Evolutionary conservation across 1,140 invertebrate genomes (phyloP).

Genomic region (Achroia grisella): DNA sequence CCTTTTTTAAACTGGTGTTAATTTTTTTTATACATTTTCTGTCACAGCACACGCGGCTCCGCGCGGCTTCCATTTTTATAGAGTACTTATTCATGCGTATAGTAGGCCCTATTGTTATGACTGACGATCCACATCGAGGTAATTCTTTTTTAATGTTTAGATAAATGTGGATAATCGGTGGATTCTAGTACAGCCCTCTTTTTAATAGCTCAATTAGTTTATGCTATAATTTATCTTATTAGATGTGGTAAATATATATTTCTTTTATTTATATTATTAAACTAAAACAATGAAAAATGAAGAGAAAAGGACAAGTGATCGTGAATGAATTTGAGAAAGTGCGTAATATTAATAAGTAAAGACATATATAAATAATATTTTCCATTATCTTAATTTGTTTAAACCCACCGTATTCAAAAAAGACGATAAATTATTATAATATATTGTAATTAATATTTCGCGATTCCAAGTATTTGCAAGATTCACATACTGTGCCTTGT

Average conservation of each 20-base stretch:
- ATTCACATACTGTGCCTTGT: too few species aligned
- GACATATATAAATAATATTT: too few species aligned
- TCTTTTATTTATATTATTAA: too few species aligned
- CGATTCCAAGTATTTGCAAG: too few species aligned
- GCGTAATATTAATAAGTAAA: too few species aligned
- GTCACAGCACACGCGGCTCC: conserved; percentile 53
- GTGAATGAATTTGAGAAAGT: too few species aligned
- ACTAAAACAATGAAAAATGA: too few species aligned
- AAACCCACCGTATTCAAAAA: too few species aligned
- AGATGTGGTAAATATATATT: neutral
- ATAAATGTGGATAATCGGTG: conserved; percentile 53
- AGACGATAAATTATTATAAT: too few species aligned
- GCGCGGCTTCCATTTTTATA: conserved; percentile 50
- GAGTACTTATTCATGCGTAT: conserved; percentile 47
- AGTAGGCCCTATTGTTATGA: conserved; percentile 36
- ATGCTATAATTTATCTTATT: neutral
- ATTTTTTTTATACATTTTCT: conserved; percentile 57
- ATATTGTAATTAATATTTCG: too few species aligned
- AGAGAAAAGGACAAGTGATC: too few species aligned
- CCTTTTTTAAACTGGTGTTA: conserved; percentile 61
- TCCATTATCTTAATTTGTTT: too few species aligned
- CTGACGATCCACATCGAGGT: conserved; percentile 33
- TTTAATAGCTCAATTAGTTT: conserved; percentile 24
- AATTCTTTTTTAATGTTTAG: conserved; percentile 61
- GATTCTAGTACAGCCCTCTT: conserved; percentile 22